Evolutionary conservation across 2,888 invertebrate species (phyloP).

Genomic region (Lochmaea capreae): DNA sequence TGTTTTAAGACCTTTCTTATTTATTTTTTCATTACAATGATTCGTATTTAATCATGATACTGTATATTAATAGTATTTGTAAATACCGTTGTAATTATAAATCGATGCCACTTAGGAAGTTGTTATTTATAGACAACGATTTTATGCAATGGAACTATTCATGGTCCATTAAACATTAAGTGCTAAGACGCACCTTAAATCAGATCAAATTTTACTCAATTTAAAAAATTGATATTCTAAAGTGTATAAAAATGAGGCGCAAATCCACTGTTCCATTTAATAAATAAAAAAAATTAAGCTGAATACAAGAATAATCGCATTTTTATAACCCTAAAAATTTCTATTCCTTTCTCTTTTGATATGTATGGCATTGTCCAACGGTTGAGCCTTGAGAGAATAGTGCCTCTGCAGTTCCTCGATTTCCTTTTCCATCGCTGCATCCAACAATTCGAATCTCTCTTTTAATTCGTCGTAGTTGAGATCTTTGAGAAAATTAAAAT

Average conservation of each 20-base stretch:
- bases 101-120: neutral
- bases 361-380: slow-evolving; percentile 71
- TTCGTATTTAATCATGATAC: neutral
- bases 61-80: neutral
- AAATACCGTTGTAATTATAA: too few species aligned
- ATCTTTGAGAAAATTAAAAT: slow-evolving; percentile 53
- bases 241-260: too few species aligned
- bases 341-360: slow-evolving; percentile 53
- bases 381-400: slow-evolving; percentile 96
- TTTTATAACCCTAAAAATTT: slow-evolving; percentile 46
- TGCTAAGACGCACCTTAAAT: neutral
- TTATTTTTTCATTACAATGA: neutral
- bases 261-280: too few species aligned
- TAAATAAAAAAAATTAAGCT: neutral
- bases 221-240: too few species aligned
- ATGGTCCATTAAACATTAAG: neutral
- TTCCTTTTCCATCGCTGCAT: slow-evolving; percentile 98
- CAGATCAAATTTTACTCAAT: too few species aligned
- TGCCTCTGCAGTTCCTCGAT: slow-evolving; percentile 94
- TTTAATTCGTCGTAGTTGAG: slow-evolving; percentile 81
- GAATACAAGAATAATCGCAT: slow-evolving; percentile 9
- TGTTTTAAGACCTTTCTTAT: too few species aligned
- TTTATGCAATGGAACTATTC: neutral
- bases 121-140: neutral
- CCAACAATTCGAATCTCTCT: slow-evolving; percentile 89